Evolutionary conservation across 2,797 vertebrate species (phyloP).

Genomic region (Poeciliopsis presidionis): DNA sequence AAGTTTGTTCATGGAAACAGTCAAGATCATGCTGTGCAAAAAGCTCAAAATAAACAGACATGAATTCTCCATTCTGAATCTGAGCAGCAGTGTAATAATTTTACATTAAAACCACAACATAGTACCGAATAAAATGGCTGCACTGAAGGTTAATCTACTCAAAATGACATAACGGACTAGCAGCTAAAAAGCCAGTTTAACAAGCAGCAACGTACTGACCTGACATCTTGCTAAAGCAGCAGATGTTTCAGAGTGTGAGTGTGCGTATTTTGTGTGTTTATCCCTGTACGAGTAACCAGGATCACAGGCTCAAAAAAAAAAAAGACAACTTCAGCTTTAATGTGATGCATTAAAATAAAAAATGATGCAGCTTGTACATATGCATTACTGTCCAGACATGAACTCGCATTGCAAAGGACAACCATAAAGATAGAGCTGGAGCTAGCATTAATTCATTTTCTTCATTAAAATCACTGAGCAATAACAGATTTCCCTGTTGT

Average conservation of each 20-base stretch:
- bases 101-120: constrained; percentile 59
- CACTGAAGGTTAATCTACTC: constrained; percentile 38
- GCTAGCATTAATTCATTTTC: neutral
- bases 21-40: constrained; percentile 1
- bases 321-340: neutral
- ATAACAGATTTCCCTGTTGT: neutral
- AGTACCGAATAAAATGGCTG: constrained; percentile 25
- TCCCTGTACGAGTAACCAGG: neutral
- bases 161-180: constrained; percentile 41
- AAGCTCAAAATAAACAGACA: constrained; percentile 9
- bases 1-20: neutral
- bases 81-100: constrained; percentile 60
- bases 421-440: neutral
- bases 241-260: neutral
- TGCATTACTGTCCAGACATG: neutral
- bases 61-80: constrained; percentile 62
- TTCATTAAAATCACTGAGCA: neutral
- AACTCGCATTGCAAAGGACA: neutral
- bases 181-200: constrained; percentile 45
- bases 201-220: constrained; percentile 26
- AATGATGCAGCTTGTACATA: neutral
- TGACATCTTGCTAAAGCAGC: constrained; percentile 21
- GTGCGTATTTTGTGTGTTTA: neutral
- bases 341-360: neutral
- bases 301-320: neutral